Evolutionary conservation across 2,888 invertebrate species (phyloP).

Genomic region (Tetranychus piercei): DNA sequence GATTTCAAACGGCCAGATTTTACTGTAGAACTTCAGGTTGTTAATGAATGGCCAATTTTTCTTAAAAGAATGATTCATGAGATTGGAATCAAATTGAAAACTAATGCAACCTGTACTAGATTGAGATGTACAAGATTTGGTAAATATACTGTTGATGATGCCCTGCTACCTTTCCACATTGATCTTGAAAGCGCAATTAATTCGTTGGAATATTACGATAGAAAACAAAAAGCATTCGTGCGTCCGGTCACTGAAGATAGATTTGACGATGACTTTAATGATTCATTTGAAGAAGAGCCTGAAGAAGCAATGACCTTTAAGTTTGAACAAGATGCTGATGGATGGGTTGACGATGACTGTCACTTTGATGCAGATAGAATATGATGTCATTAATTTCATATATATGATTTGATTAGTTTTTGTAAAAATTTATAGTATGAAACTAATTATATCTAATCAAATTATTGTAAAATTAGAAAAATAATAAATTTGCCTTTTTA

Average conservation of each 20-base stretch:
- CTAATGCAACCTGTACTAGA: constrained; percentile 57
- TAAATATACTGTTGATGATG: constrained; percentile 52
- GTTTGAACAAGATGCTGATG: not conserved
- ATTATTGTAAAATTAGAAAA: no score
- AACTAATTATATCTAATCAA: no score
- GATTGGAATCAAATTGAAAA: constrained; percentile 56
- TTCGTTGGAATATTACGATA: constrained; percentile 38
- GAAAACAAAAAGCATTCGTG: constrained; percentile 17
- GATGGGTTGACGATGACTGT: not conserved
- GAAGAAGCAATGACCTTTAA: not conserved
- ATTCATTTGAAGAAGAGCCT: not conserved
- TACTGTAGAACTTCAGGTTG: constrained; percentile 63
- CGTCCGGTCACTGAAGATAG: not conserved
- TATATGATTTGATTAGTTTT: no score
- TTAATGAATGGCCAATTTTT: constrained; percentile 64
- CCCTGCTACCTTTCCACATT: constrained; percentile 67
- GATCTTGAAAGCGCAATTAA: constrained; percentile 46
- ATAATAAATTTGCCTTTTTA: no score
- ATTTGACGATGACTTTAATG: not conserved
- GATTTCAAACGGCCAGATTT: constrained; percentile 64
- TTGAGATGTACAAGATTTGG: constrained; percentile 66
- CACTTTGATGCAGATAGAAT: not conserved
- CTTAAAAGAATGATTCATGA: constrained; percentile 61
- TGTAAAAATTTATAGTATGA: no score
- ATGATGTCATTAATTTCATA: not conserved